phyloP scores from a whole-genome alignment of 2,888 invertebrate genomes.

The Cyaniris semiargus region DNA sequence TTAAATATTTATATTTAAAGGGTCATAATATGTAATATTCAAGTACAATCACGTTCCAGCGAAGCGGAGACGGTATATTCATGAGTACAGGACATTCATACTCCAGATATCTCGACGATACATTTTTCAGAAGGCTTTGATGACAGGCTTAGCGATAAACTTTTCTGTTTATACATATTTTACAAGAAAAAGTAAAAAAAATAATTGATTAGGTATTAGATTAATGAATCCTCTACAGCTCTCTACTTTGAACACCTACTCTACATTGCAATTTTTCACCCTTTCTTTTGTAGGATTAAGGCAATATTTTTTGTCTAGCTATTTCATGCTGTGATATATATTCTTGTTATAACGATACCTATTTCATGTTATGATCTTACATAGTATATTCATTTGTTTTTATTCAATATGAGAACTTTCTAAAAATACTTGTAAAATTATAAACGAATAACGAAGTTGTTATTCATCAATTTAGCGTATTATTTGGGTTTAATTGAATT shows the following conservation, averaged over 20 bases:
- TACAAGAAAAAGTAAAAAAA: neutral
- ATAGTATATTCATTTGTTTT: neutral
- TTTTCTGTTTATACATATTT: neutral
- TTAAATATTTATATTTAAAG: conserved; percentile 15
- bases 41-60: conserved; percentile 19
- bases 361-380: neutral
- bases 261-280: no score
- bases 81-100: conserved; percentile 13
- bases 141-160: neutral
- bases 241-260: no score
- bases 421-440: neutral
- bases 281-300: no score
- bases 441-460: neutral
- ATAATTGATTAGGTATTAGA: no score
- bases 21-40: conserved; percentile 10
- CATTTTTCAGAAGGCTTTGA: neutral
- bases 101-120: neutral
- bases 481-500: neutral
- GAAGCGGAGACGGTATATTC: conserved; percentile 18
- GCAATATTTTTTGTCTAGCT: no score
- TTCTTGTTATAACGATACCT: neutral
- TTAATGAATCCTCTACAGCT: no score
- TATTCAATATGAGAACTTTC: neutral
- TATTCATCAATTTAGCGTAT: neutral
- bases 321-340: no score